These are phyloP conservation scores for Gorilla gorilla DNA, from an alignment of 2,113 vertebrate species.

Conservation along the genomic window DNA sequence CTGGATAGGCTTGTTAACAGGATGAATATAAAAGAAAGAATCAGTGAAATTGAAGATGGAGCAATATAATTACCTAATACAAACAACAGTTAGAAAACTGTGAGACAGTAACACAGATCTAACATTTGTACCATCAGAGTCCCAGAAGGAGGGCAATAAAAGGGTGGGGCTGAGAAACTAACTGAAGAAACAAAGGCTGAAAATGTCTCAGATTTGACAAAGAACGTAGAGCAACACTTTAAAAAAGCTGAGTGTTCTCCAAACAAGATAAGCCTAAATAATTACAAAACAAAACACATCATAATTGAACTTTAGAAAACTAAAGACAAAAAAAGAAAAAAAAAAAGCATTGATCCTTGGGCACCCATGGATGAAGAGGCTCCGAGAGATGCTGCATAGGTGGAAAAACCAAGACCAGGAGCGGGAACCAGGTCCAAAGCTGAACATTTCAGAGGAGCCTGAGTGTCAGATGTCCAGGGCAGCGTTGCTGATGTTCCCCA, in stretches of 20 bases:
- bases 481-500: too few relatives aligned
- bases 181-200: not conserved
- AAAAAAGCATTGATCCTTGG: not conserved
- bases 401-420: not conserved
- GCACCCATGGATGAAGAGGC: not conserved
- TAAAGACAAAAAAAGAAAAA: not conserved
- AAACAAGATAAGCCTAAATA: not conserved
- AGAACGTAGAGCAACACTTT: not conserved
- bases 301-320: not conserved
- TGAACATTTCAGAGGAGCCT: not conserved
- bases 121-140: not conserved
- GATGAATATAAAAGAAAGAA: not conserved
- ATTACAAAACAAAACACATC: not conserved
- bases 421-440: not conserved
- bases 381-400: not conserved
- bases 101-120: not conserved
- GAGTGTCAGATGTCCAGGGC: not conserved
- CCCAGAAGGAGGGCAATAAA: not conserved
- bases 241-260: not conserved
- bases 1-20: not conserved
- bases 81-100: not conserved
- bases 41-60: not conserved
- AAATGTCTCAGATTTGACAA: not conserved
- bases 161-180: not conserved
- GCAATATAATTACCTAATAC: not conserved